phyloP scores from a whole-genome alignment of 2,113 vertebrate species.

The Acrocephalus arundinaceus region DNA sequence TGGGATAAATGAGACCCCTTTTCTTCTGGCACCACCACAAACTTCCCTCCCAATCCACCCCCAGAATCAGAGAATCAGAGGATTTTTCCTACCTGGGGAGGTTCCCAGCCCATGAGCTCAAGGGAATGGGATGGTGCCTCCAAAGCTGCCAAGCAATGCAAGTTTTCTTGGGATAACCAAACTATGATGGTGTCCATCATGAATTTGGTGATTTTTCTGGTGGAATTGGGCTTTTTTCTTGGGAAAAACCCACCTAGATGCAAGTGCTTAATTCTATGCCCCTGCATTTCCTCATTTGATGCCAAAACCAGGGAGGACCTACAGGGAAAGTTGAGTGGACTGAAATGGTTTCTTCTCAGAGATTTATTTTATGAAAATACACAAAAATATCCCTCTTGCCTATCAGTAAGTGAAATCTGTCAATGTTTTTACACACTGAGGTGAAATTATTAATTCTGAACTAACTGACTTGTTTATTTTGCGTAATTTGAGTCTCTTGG shows the following conservation, averaged over 20 bases:
- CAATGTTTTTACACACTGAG: not conserved
- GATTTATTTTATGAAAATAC: not conserved
- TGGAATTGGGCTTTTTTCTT: not conserved
- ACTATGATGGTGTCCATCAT: no score
- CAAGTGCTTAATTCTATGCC: not conserved
- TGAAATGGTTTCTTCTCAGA: not conserved
- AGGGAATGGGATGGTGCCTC: not conserved
- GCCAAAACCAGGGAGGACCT: not conserved
- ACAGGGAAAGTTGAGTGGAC: not conserved
- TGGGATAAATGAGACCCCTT: rapidly evolving
- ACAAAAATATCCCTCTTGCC: not conserved
- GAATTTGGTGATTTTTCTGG: not conserved
- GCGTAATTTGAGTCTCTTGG: not conserved
- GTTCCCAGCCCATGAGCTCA: not conserved
- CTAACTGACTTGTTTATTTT: not conserved
- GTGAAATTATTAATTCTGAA: not conserved
- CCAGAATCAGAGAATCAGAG: no score
- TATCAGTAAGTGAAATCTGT: not conserved
- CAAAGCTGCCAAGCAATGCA: not conserved
- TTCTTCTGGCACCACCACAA: not conserved
- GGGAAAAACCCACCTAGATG: no score
- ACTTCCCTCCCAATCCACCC: not conserved
- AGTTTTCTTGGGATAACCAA: not conserved
- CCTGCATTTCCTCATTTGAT: not conserved
- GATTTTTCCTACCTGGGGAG: rapidly evolving